Evolutionary conservation across 2,888 invertebrate species (phyloP), one percentile per base, ranked within the genome.

Genomic region (Cryptophagus acutangulus): DNA sequence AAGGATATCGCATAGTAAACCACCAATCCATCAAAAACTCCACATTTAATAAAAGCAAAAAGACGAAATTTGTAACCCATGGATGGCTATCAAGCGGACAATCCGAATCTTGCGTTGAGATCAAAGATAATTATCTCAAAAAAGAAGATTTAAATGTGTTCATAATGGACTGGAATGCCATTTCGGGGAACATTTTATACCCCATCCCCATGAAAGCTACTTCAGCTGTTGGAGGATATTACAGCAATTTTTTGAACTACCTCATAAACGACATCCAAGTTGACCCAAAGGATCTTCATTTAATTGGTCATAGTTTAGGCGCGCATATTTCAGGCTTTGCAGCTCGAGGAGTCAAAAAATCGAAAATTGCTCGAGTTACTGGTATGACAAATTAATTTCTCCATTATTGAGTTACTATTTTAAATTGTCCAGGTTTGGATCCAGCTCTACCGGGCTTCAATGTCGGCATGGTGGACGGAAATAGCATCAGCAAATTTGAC

Each of bases 401-500:
- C 12, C n/a, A 29, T 12, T 12, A 5, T 9, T 29, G 12, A 29
- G 5, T 29, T 8, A 29, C 8, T 29, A 10, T 29, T 10, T 6
- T 29, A 29, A 29, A 29, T 10, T 17, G 40, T 45, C 16, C 29
- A 59, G 74, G 72, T 1, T 48, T 76, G 48, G 86, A 87, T 68
- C 85, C 87, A 1, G 86, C 87, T 1, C 62, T 76, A 13, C 82
- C 82, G 0, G 69, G 76, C 3, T 83, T 82, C 59, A 77, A 77
- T 62, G 67, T 62, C n/a, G 52, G 52, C 3, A 41, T 49, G 12
- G 58, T 53, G 30, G 70, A 70, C 33, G n/a, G n/a, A n/a, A n/a
- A n/a, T n/a, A n/a, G n/a, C n/a, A n/a, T n/a, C n/a, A n/a, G n/a
- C n/a, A n/a, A n/a, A n/a, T n/a, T n/a, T 2, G 85, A 87, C 60